phyloP scores from a whole-genome alignment of 1,140 invertebrate species.

The Formica exsecta region DNA sequence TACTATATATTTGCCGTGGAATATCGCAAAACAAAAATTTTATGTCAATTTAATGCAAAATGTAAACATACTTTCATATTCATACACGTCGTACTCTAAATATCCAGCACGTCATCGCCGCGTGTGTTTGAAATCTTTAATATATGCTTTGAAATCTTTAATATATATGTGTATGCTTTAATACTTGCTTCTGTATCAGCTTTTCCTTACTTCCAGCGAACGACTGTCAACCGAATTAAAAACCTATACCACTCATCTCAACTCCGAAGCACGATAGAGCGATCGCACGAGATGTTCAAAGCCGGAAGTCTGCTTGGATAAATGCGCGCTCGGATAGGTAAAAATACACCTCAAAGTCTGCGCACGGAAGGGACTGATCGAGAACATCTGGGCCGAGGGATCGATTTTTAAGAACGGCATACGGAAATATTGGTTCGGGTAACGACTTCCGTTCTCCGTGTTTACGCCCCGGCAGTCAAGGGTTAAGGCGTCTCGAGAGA shows the following conservation, averaged over 20 bases:
- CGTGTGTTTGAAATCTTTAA: not conserved
- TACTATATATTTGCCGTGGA: not conserved
- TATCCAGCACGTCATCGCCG: not conserved
- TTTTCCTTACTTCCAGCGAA: constrained; percentile 34
- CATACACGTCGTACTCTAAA: not conserved
- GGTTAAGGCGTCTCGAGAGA: constrained; percentile 59
- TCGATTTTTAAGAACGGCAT: constrained; percentile 66
- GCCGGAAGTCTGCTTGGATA: constrained; percentile 20
- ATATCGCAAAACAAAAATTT: constrained; percentile 2
- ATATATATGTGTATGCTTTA: too few species aligned
- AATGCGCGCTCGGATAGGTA: constrained; percentile 41
- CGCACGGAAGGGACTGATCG: constrained; percentile 44
- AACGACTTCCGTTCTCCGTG: constrained; percentile 60
- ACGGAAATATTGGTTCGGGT: constrained; percentile 66
- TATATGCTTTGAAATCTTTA: not conserved
- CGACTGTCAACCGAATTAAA: constrained; percentile 48
- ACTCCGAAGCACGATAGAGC: not conserved
- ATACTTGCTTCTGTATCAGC: not conserved
- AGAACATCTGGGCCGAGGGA: constrained; percentile 27
- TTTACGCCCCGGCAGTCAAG: constrained; percentile 70
- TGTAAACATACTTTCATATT: not conserved
- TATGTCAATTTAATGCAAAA: not conserved
- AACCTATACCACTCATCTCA: not conserved
- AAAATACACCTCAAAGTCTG: constrained; percentile 53
- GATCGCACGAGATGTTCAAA: constrained; percentile 42